Evolutionary conservation across 2,113 vertebrate species (phyloP).

Genomic region (Amblyornis subalaris): DNA sequence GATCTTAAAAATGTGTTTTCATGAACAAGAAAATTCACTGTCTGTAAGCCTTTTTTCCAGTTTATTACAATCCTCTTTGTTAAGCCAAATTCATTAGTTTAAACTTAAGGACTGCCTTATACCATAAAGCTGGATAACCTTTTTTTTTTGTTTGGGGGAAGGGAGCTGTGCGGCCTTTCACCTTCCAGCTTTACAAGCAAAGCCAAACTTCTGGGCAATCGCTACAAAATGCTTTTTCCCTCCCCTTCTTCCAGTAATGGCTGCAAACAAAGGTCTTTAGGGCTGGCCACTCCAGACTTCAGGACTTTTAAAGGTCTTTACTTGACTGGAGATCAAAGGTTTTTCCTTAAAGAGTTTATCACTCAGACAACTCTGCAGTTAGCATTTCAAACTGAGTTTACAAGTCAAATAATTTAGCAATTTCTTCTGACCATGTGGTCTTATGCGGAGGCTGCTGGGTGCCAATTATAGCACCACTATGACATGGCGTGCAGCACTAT

Average conservation of each 20-base stretch:
- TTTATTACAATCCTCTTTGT: neutral
- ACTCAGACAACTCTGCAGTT: constrained; percentile 62
- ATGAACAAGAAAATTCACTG: neutral
- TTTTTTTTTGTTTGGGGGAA: neutral
- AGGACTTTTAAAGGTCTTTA: constrained; percentile 54
- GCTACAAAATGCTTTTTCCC: constrained; percentile 45
- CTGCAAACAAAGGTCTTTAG: constrained; percentile 56
- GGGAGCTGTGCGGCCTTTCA: constrained; percentile 15
- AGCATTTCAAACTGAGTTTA: constrained; percentile 63
- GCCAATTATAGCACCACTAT: constrained; percentile 35
- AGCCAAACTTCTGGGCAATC: constrained; percentile 51
- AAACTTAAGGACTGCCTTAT: constrained; percentile 2
- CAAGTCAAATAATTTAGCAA: constrained; percentile 63
- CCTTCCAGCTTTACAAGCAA: constrained; percentile 54
- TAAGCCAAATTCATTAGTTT: neutral
- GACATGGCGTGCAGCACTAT: constrained; percentile 12
- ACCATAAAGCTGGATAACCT: neutral
- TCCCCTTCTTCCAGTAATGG: constrained; percentile 45
- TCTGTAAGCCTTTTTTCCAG: neutral
- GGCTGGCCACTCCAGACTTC: constrained; percentile 36
- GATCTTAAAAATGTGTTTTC: neutral
- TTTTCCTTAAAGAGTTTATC: constrained; percentile 61
- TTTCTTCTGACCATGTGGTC: constrained; percentile 56
- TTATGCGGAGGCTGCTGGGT: constrained; percentile 40
- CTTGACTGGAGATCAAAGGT: constrained; percentile 64